These are phyloP conservation scores for Pipistrellus kuhlii DNA, from an alignment of 2,797 vertebrate genomes.

Conservation along the genomic window DNA sequence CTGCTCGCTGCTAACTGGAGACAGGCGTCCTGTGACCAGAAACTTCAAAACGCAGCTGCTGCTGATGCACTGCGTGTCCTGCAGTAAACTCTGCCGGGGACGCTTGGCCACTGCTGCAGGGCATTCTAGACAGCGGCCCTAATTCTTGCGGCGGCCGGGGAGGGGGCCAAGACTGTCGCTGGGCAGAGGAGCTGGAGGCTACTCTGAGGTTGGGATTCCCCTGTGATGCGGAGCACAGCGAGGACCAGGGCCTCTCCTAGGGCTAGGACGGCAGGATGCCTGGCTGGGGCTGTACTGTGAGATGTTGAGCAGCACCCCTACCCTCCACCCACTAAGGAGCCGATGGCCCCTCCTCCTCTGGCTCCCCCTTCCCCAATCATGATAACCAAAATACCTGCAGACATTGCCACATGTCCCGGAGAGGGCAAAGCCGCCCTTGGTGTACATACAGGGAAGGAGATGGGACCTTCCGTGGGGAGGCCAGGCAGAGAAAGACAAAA, in stretches of 20 bases:
- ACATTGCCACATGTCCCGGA: not conserved
- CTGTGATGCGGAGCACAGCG: not conserved
- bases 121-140: not conserved
- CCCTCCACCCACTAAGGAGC: not conserved
- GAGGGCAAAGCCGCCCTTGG: not conserved
- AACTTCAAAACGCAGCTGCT: conserved; percentile 52
- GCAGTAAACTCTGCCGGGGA: fast-evolving
- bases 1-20: conserved; percentile 69
- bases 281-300: fast-evolving
- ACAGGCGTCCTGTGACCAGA: conserved; percentile 60
- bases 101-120: not conserved
- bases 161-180: not conserved
- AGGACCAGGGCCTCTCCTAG: not conserved
- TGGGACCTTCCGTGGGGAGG: not conserved
- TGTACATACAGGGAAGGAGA: not conserved
- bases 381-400: not conserved
- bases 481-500: not conserved
- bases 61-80: not conserved
- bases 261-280: no score
- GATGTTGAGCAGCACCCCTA: not conserved
- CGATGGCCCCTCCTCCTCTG: no score
- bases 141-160: not conserved
- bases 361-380: fast-evolving
- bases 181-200: conserved; percentile 31
- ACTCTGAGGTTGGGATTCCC: not conserved